Evolutionary conservation across 2,797 vertebrate genomes (phyloP).

Genomic region (Holocentrus rufus): DNA sequence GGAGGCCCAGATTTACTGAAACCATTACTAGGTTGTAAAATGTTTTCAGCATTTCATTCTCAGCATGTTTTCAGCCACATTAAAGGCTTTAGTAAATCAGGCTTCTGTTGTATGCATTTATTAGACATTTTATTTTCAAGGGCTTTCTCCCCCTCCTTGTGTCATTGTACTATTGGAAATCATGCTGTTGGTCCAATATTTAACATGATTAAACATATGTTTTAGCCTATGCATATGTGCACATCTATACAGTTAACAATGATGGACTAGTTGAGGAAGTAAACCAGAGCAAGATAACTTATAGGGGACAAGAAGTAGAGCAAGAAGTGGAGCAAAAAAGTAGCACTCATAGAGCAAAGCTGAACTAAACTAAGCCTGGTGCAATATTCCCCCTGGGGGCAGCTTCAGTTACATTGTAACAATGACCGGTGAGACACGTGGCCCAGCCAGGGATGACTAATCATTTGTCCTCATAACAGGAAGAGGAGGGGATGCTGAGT

Average conservation of each 20-base stretch:
- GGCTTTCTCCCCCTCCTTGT: too few species aligned
- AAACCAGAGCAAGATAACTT: conserved; percentile 63
- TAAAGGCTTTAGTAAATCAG: too few species aligned
- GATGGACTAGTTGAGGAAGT: conserved; percentile 61
- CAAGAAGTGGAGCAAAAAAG: conserved; percentile 82
- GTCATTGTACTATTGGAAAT: background rate
- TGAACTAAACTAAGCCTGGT: conserved; percentile 48
- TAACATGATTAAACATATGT: background rate
- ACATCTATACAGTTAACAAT: conserved; percentile 27
- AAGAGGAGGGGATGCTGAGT: background rate
- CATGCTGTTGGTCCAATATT: background rate
- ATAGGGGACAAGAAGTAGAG: conserved; percentile 77
- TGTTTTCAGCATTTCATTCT: too few species aligned
- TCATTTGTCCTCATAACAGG: conserved; percentile 16
- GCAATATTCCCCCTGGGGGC: conserved; percentile 44
- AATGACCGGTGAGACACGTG: conserved; percentile 44
- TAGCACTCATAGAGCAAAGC: conserved; percentile 71
- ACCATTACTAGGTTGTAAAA: too few species aligned
- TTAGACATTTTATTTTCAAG: too few species aligned
- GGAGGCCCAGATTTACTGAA: too few species aligned
- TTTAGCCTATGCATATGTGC: conserved; percentile 1
- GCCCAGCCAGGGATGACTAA: conserved; percentile 7
- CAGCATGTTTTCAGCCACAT: too few species aligned
- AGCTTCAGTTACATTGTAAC: conserved; percentile 46
- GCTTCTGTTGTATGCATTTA: too few species aligned